Evolutionary conservation across 2,888 invertebrate genomes (phyloP).

Genomic region (Lasioglossum morio): DNA sequence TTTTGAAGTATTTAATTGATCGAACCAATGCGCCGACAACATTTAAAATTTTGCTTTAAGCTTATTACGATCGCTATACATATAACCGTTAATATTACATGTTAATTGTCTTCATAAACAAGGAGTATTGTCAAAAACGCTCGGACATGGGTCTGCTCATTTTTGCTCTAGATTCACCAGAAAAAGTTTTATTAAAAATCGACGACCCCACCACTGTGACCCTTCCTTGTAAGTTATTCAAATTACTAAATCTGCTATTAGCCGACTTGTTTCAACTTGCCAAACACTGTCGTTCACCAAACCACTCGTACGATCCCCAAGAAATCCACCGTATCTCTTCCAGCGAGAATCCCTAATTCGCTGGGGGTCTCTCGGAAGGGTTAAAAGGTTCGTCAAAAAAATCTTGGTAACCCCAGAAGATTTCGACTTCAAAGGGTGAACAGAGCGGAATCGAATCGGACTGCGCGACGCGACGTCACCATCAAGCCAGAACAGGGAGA

Average conservation of each 20-base stretch:
- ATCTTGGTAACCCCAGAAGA: conserved; percentile 14
- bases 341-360: conserved; percentile 23
- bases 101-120: no score
- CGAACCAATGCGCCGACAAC: no score
- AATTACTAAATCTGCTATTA: neutral
- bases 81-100: no score
- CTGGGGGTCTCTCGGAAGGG: conserved; percentile 10
- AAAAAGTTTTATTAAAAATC: no score
- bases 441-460: conserved; percentile 44
- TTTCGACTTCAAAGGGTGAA: conserved; percentile 39
- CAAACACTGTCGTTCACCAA: neutral
- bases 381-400: conserved; percentile 47
- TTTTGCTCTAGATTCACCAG: no score
- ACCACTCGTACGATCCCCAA: neutral
- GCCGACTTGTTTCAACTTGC: neutral
- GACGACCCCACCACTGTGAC: no score
- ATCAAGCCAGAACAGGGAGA: neutral
- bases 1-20: no score
- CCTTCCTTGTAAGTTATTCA: no score
- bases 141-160: no score
- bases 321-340: neutral
- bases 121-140: no score
- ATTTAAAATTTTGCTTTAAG: no score
- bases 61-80: no score
- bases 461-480: conserved; percentile 29